Conservation (phyloP, 2,888 invertebrate species). For the Melangyna quadrimaculata region DNA sequence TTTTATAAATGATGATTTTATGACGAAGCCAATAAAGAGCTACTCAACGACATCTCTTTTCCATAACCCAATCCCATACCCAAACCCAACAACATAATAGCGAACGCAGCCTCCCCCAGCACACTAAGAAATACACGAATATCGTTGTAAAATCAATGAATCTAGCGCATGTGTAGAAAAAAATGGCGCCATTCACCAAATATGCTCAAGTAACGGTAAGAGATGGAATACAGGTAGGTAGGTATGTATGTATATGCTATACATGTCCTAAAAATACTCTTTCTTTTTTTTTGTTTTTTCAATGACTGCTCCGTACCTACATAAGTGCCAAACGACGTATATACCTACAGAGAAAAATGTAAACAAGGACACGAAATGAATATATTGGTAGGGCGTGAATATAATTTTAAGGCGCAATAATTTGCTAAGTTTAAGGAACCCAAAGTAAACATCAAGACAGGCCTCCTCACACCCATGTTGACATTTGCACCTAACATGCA, state of each 20-base stretch:
- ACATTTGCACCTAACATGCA: constrained; percentile 4
- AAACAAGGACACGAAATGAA: constrained; percentile 45
- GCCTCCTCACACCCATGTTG: neutral
- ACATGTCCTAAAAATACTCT: constrained; percentile 30
- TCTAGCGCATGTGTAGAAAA: constrained; percentile 40
- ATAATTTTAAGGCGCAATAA: constrained; percentile 37
- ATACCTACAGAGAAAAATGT: constrained; percentile 21
- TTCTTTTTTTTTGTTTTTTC: constrained; percentile 21
- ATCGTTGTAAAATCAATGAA: constrained; percentile 60
- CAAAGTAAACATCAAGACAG: neutral
- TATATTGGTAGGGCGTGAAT: constrained; percentile 21
- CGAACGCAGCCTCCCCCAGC: too few species aligned
- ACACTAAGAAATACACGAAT: neutral
- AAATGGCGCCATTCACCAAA: constrained; percentile 68
- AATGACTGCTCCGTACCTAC: constrained; percentile 46
- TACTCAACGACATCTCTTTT: neutral
- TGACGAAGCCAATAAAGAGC: constrained; percentile 3
- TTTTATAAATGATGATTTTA: constrained; percentile 4
- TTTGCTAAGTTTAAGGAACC: constrained; percentile 8
- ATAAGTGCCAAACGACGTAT: constrained; percentile 20
- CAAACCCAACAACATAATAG: too few species aligned
- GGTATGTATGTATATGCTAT: too few species aligned
- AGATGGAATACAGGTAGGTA: neutral
- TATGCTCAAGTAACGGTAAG: constrained; percentile 3
- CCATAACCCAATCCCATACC: neutral